Evolutionary conservation across 2,113 vertebrate species (phyloP).

Genomic region (Cercopithecus mona): DNA sequence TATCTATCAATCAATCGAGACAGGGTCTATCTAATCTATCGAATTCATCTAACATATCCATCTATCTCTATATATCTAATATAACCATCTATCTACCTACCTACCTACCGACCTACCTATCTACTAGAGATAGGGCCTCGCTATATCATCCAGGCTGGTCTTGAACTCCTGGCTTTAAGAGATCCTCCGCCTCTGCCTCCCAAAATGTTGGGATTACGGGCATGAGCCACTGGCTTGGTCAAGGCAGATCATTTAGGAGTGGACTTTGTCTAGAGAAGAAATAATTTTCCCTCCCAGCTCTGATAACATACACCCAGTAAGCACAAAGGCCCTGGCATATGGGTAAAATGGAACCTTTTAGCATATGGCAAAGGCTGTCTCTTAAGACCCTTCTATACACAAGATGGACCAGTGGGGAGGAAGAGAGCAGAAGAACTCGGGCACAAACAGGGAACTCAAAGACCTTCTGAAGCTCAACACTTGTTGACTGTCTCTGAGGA

Average conservation of each 20-base stretch:
- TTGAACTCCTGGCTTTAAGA: too few species aligned
- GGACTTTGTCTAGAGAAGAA: background rate
- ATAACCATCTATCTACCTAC: too few species aligned
- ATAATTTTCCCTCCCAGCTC: background rate
- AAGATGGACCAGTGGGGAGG: background rate
- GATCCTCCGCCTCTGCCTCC: too few species aligned
- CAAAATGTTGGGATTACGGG: too few species aligned
- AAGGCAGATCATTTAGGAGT: background rate
- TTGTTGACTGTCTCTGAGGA: background rate
- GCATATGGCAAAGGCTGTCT: background rate
- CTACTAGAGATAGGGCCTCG: too few species aligned
- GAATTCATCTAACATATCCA: too few species aligned
- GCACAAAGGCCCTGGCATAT: background rate
- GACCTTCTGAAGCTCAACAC: background rate
- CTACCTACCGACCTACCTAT: too few species aligned
- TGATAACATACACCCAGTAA: background rate
- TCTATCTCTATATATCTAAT: too few species aligned
- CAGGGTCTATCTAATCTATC: too few species aligned
- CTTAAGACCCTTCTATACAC: background rate
- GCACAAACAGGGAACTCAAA: background rate
- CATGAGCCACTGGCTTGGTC: too few species aligned
- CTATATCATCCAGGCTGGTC: too few species aligned
- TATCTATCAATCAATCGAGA: too few species aligned
- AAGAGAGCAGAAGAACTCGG: background rate
- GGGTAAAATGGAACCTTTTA: background rate